These are phyloP conservation scores for Tridacna crocea DNA, from an alignment of 2,888 invertebrate species.

Conservation along the genomic window DNA sequence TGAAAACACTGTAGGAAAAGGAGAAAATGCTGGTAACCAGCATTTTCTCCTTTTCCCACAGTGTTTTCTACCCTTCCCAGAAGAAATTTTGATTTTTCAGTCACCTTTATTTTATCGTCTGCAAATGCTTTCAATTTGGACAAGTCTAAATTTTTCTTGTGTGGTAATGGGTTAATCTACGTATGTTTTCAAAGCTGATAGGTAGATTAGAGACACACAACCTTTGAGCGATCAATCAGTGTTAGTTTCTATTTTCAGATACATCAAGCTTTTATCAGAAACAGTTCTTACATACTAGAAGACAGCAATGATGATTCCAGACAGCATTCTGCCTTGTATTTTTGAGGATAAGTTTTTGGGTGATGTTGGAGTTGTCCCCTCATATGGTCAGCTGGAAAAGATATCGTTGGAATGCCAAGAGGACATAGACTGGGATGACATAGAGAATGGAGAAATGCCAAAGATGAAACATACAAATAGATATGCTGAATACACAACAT, in stretches of 20 bases:
- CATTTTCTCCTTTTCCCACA: too few species aligned
- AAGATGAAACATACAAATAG: not conserved
- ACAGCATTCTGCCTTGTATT: slow-evolving; percentile 22
- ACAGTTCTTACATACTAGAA: not conserved
- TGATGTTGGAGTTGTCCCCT: slow-evolving; percentile 26
- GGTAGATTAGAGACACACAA: too few species aligned
- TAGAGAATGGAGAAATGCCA: slow-evolving; percentile 13
- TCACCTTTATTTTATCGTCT: too few species aligned
- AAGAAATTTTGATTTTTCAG: too few species aligned
- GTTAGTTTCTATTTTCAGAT: slow-evolving; percentile 23
- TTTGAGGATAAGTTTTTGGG: slow-evolving; percentile 30
- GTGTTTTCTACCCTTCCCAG: too few species aligned
- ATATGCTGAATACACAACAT: not conserved
- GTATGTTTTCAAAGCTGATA: too few species aligned
- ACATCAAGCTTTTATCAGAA: slow-evolving; percentile 37
- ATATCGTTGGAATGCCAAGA: slow-evolving; percentile 58
- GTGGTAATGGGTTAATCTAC: too few species aligned
- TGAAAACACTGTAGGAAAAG: too few species aligned
- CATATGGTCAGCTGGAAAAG: slow-evolving; percentile 14
- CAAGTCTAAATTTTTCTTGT: too few species aligned
- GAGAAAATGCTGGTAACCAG: too few species aligned
- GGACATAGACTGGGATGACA: slow-evolving; percentile 56
- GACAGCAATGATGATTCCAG: not conserved
- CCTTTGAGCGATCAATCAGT: too few species aligned
- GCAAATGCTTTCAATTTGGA: too few species aligned